Evolutionary conservation across 1,140 invertebrate genomes (phyloP).

Genomic region (Rhizoglyphus robini): DNA sequence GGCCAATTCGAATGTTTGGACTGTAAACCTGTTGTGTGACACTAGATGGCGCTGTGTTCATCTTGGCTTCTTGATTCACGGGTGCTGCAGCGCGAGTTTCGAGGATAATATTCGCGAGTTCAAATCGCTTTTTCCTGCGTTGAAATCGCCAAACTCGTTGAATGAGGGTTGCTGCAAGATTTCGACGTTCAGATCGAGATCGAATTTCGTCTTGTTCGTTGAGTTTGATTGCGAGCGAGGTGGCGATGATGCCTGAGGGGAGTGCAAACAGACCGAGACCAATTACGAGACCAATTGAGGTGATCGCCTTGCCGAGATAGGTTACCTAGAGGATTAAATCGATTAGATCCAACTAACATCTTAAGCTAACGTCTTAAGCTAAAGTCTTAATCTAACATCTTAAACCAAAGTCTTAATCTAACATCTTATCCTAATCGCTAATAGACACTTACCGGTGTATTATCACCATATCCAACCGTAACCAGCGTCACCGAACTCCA

Average conservation of each 20-base stretch:
- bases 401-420: neutral
- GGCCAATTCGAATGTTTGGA: neutral
- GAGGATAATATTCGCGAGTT: neutral
- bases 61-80: neutral
- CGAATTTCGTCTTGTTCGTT: slow-evolving; percentile 1
- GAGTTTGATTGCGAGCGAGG: slow-evolving; percentile 3
- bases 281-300: neutral
- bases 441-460: no score
- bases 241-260: slow-evolving; percentile 11
- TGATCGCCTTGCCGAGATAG: neutral
- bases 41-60: neutral
- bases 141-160: slow-evolving; percentile 8
- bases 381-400: neutral
- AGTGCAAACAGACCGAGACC: slow-evolving; percentile 11
- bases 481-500: slow-evolving; percentile 12
- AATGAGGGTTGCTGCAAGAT: neutral
- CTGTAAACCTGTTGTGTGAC: slow-evolving; percentile 1
- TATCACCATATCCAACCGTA: slow-evolving; percentile 17
- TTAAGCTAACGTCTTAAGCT: neutral
- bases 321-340: no score
- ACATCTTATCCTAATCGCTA: neutral
- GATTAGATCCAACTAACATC: neutral
- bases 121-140: neutral
- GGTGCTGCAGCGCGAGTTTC: neutral
- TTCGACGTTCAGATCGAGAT: neutral